Base-by-base conservation (phyloP, 2,888 invertebrate species). In the Oligia strigilis region DNA sequence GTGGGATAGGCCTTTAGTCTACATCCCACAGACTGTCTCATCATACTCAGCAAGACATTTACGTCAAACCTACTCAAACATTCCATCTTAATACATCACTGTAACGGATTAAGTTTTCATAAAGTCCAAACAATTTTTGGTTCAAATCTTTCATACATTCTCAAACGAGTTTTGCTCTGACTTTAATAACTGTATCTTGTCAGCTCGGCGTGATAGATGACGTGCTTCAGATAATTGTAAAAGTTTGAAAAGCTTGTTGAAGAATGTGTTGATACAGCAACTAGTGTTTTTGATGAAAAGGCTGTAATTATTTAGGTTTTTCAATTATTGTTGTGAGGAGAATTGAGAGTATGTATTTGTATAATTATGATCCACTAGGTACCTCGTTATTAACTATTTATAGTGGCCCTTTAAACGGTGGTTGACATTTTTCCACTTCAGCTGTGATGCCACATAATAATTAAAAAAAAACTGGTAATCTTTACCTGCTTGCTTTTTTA, bases 51-150 rank as follows among this genome's bases (percentile, higher is more conserved):
- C 40, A 9, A 72, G 67, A 67, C 58, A 29, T 49, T 11, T 11
- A 52, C 67, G 73, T 77, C 77, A 77, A 80, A 78, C 77, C 64
- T 74, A 23, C 49, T 83, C 70, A 85, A 86, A 84, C 77, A 80
- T 80, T 83, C 66, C 49, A 81, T 86, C 82, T 75, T 67, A 81
- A 87, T 87, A 80, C 78, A 88, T 86, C 78, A 85, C 73, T 60
- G 1, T 62, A 79, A 69, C 67, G 43, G 65, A 79, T 84, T 79
- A 84, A 82, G 76, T 81, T 78, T 82, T 83, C 80, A 49, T 74
- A 65, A 77, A 83, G 70, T 76, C 80, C 55, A 79, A 88, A 85
- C 76, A 76, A 80, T 71, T 82, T 86, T 84, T 69, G 73, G 72
- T 74, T 73, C 43, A 77, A 82, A 85, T 87, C 85, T 85, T 81